Base-by-base conservation (phyloP, 2,797 vertebrate genomes). In the Petrocephalus sullivani region DNA sequence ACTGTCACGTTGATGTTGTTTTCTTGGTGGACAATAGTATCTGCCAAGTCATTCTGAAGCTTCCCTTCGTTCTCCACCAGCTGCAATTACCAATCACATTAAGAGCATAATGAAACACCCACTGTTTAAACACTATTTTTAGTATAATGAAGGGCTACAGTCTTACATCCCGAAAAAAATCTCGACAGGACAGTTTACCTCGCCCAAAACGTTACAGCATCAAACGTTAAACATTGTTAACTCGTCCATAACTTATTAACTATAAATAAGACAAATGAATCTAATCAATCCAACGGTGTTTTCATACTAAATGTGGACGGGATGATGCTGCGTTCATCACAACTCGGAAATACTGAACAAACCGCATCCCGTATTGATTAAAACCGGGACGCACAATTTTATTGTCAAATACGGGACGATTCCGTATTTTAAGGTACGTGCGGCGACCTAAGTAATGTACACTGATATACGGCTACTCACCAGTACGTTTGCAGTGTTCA, bases 401-500 rank as follows among this genome's bases (percentile, higher is more conserved):
- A 28, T 28, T 28, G 28, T 28, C 28, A 28, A 28, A 28, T 28
- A 28, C 28, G 0, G 28, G 28, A 28, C 28, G 28, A 28, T 28
- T 28, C 28, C 28, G 28, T 28, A 28, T 28, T 28, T 28, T 28
- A 28, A 28, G 28, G 28, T n/a, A n/a, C n/a, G n/a, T 10, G 5
- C n/a, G n/a, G n/a, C n/a, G n/a, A n/a, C n/a, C n/a, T n/a, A n/a
- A n/a, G 64, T 71, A 37, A 71, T 19, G 33, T 1, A 16, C 64
- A 33, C 28, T 71, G 33, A 71, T 71, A 71, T 33, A 37, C 64
- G 12, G 14, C 28, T 51, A 87, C 87, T 87, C 53, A 87, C 87
- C 87, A 87, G 54, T 78, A 87, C 67, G 71, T 88, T 88, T 28
- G 87, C 87, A 19, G 87, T 82, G 53, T 88, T 88, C 23, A 88